A percentile compares a stretch with the other conserved stretches of the same genome.
Evolutionary conservation across 2,888 invertebrate species (phyloP).

Genomic region (Agapetus fuscipes): DNA sequence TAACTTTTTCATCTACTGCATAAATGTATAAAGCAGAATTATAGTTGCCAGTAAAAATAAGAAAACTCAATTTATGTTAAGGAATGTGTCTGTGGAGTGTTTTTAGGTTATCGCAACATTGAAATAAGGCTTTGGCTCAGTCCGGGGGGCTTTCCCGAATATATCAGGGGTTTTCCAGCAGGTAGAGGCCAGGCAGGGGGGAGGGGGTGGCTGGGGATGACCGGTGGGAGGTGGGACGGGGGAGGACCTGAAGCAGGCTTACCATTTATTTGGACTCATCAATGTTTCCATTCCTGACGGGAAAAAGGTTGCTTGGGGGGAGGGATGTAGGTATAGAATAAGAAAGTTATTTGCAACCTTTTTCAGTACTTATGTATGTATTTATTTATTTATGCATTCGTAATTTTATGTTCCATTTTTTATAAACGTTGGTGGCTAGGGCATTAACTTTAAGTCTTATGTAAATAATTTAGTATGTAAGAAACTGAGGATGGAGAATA

Average conservation of each 20-base stretch:
- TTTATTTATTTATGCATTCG: too few relatives aligned
- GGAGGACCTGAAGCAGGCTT: conserved; percentile 6
- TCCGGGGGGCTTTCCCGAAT: conserved; percentile 6
- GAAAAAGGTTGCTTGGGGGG: conserved; percentile 9
- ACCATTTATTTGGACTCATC: conserved; percentile 22
- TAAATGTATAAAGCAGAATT: too few relatives aligned
- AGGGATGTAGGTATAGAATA: too few relatives aligned
- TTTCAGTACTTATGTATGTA: too few relatives aligned
- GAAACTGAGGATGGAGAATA: too few relatives aligned
- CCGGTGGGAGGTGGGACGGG: background rate
- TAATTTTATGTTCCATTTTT: too few relatives aligned
- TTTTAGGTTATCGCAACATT: background rate
- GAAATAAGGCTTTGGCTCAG: background rate
- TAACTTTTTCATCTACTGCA: too few relatives aligned
- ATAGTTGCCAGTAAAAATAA: too few relatives aligned
- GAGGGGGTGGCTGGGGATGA: conserved; percentile 22
- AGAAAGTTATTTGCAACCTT: too few relatives aligned
- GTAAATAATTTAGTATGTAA: too few relatives aligned
- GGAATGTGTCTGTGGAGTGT: conserved; percentile 14
- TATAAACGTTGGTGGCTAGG: too few relatives aligned
- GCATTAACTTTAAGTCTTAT: too few relatives aligned
- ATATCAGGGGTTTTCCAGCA: conserved; percentile 16
- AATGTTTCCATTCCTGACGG: conserved; percentile 20
- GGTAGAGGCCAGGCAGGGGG: conserved; percentile 19
- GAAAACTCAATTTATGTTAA: background rate